Conservation (phyloP, 92 coral and sea anemone species). For the Porites lobata region DNA sequence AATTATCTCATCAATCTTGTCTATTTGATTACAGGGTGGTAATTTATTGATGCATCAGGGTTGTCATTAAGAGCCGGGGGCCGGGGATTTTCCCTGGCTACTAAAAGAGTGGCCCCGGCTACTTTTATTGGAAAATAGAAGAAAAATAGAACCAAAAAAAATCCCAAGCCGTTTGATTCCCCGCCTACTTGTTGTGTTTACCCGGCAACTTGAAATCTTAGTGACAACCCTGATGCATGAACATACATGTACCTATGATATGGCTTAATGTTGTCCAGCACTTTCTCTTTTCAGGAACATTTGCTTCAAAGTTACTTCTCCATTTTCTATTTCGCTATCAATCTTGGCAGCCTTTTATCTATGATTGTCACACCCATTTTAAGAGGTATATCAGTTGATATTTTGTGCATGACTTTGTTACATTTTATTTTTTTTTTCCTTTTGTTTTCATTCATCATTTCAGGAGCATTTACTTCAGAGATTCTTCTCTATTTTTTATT, state of each 20-base stretch:
- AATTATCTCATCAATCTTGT: too few relatives aligned
- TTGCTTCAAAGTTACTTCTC: slow-evolving; percentile 96
- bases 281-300: slow-evolving; percentile 74
- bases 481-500: slow-evolving; percentile 97
- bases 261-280: background rate
- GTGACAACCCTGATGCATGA: too few relatives aligned
- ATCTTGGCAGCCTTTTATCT: slow-evolving; percentile 97
- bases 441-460: slow-evolving; percentile 1
- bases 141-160: too few relatives aligned
- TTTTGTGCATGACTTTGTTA: background rate
- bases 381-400: slow-evolving; percentile 75
- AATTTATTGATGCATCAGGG: too few relatives aligned
- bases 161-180: too few relatives aligned
- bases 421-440: background rate
- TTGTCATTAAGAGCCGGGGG: too few relatives aligned
- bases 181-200: background rate
- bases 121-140: too few relatives aligned
- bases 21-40: too few relatives aligned
- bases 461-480: slow-evolving; percentile 94
- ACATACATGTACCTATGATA: too few relatives aligned
- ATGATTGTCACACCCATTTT: slow-evolving; percentile 95
- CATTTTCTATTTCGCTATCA: slow-evolving; percentile 98
- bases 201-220: too few relatives aligned
- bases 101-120: too few relatives aligned
- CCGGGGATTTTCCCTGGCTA: too few relatives aligned